Evolutionary conservation across 2,888 invertebrate species (phyloP).

Genomic region (Epinotia demarniana): DNA sequence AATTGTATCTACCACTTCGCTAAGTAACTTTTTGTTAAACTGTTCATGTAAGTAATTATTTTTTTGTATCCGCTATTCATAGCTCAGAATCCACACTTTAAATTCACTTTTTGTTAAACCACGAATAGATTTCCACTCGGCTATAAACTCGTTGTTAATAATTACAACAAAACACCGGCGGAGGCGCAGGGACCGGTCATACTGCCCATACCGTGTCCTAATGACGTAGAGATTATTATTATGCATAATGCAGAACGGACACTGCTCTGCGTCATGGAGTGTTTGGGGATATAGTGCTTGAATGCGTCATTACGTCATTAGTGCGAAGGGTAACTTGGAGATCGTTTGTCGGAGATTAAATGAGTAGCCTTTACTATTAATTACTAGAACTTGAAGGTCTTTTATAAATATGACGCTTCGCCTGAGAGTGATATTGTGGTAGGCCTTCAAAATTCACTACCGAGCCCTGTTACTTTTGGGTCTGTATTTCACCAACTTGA

Average conservation of each 20-base stretch:
- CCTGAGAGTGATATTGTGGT: no score
- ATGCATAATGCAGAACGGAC: conserved; percentile 7
- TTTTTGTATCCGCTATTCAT: background rate
- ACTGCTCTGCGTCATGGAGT: conserved; percentile 4
- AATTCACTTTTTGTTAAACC: background rate
- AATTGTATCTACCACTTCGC: background rate
- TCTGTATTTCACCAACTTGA: no score
- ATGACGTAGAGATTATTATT: conserved; percentile 15
- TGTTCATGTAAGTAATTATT: background rate
- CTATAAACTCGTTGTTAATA: conserved; percentile 1
- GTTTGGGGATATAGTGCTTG: background rate
- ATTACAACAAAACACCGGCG: conserved; percentile 27
- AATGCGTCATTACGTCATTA: background rate
- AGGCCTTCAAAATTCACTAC: no score
- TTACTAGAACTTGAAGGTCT: no score
- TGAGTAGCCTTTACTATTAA: no score
- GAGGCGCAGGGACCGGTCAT: conserved; percentile 17
- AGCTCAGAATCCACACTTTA: background rate
- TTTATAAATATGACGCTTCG: no score
- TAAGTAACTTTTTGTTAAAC: background rate
- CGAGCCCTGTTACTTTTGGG: no score
- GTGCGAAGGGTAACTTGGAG: background rate
- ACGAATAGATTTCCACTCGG: conserved; percentile 3
- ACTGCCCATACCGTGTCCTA: conserved; percentile 15
- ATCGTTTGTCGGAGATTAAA: background rate